phyloP scores from a whole-genome alignment of 2,113 vertebrate species.

The Puntigrus tetrazona region DNA sequence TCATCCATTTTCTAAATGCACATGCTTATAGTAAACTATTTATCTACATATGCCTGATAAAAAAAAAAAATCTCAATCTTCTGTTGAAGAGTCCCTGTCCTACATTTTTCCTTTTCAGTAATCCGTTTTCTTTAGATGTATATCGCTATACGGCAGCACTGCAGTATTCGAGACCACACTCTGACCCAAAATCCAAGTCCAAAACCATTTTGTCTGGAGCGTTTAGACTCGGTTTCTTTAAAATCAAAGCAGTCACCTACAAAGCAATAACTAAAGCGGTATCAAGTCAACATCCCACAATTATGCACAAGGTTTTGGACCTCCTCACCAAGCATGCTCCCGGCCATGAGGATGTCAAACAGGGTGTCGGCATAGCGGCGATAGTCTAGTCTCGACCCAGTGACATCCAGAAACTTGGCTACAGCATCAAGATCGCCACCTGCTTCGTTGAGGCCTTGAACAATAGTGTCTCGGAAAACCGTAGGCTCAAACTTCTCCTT shows the following conservation, averaged over 20 bases:
- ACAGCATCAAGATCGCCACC: slow-evolving; percentile 87
- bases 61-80: too few relatives aligned
- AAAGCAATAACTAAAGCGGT: background rate
- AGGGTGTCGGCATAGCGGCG: slow-evolving; percentile 93
- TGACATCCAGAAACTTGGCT: slow-evolving; percentile 88
- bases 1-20: too few relatives aligned
- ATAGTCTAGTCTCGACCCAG: slow-evolving; percentile 89
- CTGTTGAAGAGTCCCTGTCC: too few relatives aligned
- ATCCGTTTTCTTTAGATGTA: too few relatives aligned
- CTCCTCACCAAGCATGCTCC: slow-evolving; percentile 89
- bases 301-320: background rate
- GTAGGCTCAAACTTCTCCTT: slow-evolving; percentile 98
- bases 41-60: too few relatives aligned
- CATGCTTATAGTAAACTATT: too few relatives aligned
- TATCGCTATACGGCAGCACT: too few relatives aligned
- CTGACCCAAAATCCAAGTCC: too few relatives aligned
- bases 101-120: too few relatives aligned
- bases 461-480: slow-evolving; percentile 90
- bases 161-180: too few relatives aligned
- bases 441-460: slow-evolving; percentile 90
- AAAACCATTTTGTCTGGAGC: too few relatives aligned
- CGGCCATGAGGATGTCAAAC: slow-evolving; percentile 92
- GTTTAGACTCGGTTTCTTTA: too few relatives aligned
- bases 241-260: background rate
- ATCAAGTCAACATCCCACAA: background rate